Conservation (phyloP, 2,113 vertebrate genomes). For the Saccopteryx bilineata region DNA sequence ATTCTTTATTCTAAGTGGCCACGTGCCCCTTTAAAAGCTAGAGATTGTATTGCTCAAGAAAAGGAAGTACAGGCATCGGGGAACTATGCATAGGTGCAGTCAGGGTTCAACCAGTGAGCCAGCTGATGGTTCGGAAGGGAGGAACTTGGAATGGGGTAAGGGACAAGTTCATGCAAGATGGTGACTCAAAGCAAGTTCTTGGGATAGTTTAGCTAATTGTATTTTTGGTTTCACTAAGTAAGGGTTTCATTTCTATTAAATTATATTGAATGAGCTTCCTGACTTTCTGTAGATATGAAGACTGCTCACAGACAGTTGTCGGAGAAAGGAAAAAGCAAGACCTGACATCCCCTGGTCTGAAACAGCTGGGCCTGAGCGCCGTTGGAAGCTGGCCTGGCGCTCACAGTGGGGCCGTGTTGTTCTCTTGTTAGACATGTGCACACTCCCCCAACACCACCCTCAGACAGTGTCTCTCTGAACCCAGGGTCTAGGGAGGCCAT, state of each 20-base stretch:
- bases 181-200: conserved; percentile 2
- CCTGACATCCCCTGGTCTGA: neutral
- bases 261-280: neutral
- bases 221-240: conserved; percentile 23
- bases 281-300: neutral
- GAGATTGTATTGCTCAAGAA: neutral
- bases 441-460: neutral
- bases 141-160: neutral
- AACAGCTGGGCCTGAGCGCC: neutral
- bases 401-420: neutral
- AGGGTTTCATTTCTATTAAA: conserved; percentile 28
- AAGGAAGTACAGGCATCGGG: neutral
- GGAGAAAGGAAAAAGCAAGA: neutral
- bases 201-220: neutral
- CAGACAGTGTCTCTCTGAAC: neutral
- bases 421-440: neutral
- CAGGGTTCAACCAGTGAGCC: neutral
- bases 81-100: neutral
- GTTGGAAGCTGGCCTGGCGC: too few relatives aligned
- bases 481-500: neutral
- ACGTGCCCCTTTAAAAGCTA: neutral
- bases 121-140: neutral
- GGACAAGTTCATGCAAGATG: neutral
- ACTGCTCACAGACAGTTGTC: neutral
- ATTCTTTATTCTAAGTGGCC: neutral